Conservation (phyloP, 2,113 vertebrate genomes). For the Eptesicus fuscus region DNA sequence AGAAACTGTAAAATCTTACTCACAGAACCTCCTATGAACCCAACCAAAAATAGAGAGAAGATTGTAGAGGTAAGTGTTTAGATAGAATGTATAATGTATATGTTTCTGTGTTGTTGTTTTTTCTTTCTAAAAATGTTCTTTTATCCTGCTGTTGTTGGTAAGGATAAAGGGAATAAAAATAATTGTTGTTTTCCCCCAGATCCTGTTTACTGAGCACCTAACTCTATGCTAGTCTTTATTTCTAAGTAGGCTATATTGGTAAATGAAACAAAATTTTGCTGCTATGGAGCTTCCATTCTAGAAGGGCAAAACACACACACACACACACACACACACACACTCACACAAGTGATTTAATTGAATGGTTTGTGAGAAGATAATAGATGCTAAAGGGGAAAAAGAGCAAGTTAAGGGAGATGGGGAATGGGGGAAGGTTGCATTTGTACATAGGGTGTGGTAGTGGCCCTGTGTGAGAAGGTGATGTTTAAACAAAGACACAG, state of each 20-base stretch:
- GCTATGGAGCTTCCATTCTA: neutral
- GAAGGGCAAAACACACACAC: neutral
- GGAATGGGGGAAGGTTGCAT: neutral
- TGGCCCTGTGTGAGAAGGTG: neutral
- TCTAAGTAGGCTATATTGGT: neutral
- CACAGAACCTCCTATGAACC: conserved; percentile 98
- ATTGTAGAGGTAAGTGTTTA: conserved; percentile 91
- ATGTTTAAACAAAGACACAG: neutral
- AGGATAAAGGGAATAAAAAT: conserved; percentile 22
- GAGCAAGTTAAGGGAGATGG: neutral
- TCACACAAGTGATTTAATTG: neutral
- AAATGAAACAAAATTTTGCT: neutral
- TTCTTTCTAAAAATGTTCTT: neutral
- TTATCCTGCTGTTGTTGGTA: neutral
- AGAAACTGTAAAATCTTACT: conserved; percentile 98
- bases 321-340: no score
- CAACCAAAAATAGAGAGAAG: conserved; percentile 98
- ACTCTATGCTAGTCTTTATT: neutral
- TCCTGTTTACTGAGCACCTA: neutral
- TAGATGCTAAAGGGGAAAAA: neutral
- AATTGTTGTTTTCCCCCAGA: neutral
- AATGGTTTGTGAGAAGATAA: neutral
- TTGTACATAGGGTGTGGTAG: neutral
- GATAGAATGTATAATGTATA: neutral
- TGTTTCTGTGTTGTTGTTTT: neutral